Conservation (phyloP, 1,140 invertebrate species). For the Phthorimaea operculella region DNA sequence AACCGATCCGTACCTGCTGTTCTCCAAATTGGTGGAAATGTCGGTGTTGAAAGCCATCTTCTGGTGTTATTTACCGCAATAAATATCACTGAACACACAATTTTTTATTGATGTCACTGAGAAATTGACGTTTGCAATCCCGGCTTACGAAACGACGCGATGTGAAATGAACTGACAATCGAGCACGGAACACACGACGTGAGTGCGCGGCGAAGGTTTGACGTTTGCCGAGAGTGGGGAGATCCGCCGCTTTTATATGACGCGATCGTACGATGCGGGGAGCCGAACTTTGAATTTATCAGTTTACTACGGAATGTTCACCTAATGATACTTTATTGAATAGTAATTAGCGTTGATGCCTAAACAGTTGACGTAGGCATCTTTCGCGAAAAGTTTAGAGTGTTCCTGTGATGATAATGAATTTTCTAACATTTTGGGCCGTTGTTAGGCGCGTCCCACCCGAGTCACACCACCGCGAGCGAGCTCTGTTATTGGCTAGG, state of each 20-base stretch:
- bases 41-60: constrained; percentile 65
- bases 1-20: constrained; percentile 51
- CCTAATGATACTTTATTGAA: background rate
- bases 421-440: constrained; percentile 17
- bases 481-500: constrained; percentile 39
- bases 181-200: constrained; percentile 33
- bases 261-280: constrained; percentile 61
- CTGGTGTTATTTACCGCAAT: constrained; percentile 53
- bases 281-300: constrained; percentile 48
- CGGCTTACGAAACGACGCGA: constrained; percentile 52
- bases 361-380: background rate
- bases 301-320: constrained; percentile 17
- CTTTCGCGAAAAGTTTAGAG: constrained; percentile 12
- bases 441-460: constrained; percentile 40
- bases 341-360: background rate
- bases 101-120: constrained; percentile 41
- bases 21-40: constrained; percentile 60
- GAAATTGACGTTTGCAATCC: constrained; percentile 37
- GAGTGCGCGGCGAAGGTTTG: constrained; percentile 47
- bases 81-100: constrained; percentile 64
- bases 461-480: constrained; percentile 61
- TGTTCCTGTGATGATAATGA: constrained; percentile 28
- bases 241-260: constrained; percentile 54
- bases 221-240: constrained; percentile 61
- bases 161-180: constrained; percentile 24